A percentile compares a stretch with the other conserved stretches of the same genome.
phyloP scores from a whole-genome alignment of 2,797 vertebrate genomes.

The Hypotaenidia okinawae region DNA sequence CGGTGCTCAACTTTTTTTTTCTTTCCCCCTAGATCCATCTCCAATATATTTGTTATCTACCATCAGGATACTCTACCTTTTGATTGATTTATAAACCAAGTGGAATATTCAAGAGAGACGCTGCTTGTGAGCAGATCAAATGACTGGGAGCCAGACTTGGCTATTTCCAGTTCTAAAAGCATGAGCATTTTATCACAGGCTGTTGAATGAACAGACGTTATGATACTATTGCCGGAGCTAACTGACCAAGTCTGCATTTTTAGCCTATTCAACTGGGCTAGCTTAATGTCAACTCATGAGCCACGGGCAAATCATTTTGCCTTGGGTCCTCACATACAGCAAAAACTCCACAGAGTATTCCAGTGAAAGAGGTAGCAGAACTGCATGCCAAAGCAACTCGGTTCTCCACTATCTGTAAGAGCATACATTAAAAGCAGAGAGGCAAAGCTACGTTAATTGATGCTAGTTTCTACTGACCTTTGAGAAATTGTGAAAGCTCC shows the following conservation, averaged over 20 bases:
- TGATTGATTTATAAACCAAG: neutral
- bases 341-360: neutral
- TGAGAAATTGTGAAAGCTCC: neutral
- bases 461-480: constrained; percentile 13
- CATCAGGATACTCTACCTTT: neutral
- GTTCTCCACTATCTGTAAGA: neutral
- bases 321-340: neutral
- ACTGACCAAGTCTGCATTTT: neutral
- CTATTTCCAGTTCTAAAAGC: neutral
- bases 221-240: neutral
- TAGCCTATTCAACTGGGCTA: neutral
- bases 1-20: neutral
- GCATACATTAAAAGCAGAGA: neutral
- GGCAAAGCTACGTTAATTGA: neutral
- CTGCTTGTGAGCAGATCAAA: neutral
- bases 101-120: neutral
- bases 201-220: neutral
- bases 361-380: neutral
- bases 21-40: neutral
- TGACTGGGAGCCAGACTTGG: neutral
- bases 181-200: neutral
- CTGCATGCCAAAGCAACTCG: neutral
- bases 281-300: rapidly evolving
- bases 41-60: neutral
- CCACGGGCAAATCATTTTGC: neutral